Evolutionary conservation across 2,113 vertebrate genomes (phyloP), one percentile per base, ranked within the genome.

Genomic region (Numenius arquata): DNA sequence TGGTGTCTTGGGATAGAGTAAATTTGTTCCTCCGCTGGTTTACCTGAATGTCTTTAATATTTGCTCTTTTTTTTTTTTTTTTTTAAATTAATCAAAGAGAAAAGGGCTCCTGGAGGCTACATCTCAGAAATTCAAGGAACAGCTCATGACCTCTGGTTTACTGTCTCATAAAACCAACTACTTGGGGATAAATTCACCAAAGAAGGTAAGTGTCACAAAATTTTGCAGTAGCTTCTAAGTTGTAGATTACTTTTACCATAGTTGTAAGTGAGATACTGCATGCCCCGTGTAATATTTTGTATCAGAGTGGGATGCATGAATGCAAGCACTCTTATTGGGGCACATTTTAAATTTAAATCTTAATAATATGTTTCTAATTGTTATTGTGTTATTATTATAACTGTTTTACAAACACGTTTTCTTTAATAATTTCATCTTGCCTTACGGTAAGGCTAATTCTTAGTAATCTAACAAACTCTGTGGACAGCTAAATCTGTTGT

Each of bases 1-100:
- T 0, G 0, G 1, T 67, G 29, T 79, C 41, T 85, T 70, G 12
- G 11, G 8, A 45, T 5, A 23, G 23, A 56, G 7, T 30, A 66
- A 50, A 78, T 66, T 81, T 87, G 15, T 76, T 76, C 23, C 3
- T 73, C 17, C 66, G 7, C 2, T 38, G 7, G 3, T 20, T 67
- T 13, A 62, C 11, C 23, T 74, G 58, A 47, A 8, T 53, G 62
- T 61, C 27, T 61, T 84, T 66, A 59, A 7, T 40, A 52, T 78
- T 50, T 70, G 1, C 0, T 32, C 5, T 11, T 45, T n/a, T 32
- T 2, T 8, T 34, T 17, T 7, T 18, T 41, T 11, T 8, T 11
- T 29, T 32, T 27, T 9, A 52, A 52, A 4, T 78, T 81, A 67
- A 50, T 55, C 15, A 50, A 40, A 73, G 20, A 66, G 20, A 7